A percentile compares a stretch with the other conserved stretches of the same genome.
Evolutionary conservation across 2,888 invertebrate genomes (phyloP).

Genomic region (Lypha dubia): DNA sequence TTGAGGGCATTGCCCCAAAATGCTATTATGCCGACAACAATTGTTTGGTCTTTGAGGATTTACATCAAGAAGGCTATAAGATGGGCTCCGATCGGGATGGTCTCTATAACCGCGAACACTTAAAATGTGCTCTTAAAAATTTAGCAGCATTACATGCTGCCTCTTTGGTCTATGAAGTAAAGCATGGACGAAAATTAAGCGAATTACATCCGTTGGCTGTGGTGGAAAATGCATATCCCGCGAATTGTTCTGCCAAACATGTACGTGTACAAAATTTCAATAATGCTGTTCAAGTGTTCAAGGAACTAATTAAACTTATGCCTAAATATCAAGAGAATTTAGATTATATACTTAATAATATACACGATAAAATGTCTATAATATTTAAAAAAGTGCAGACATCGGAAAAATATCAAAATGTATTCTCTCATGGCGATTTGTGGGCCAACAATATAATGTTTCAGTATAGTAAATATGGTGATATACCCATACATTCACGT

Average conservation of each 20-base stretch:
- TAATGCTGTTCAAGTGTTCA: slow-evolving; percentile 78
- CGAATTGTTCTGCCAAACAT: slow-evolving; percentile 74
- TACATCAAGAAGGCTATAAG: slow-evolving; percentile 79
- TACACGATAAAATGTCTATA: slow-evolving; percentile 75
- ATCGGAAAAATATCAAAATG: slow-evolving; percentile 82
- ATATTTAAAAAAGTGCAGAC: slow-evolving; percentile 80
- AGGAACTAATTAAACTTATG: slow-evolving; percentile 78
- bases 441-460: slow-evolving; percentile 84
- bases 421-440: slow-evolving; percentile 83
- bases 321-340: slow-evolving; percentile 79
- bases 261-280: slow-evolving; percentile 78
- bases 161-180: slow-evolving; percentile 82
- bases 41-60: slow-evolving; percentile 83
- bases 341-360: slow-evolving; percentile 76
- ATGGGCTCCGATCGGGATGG: slow-evolving; percentile 79
- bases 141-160: slow-evolving; percentile 83
- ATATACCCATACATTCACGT: slow-evolving; percentile 85
- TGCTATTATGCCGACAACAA: slow-evolving; percentile 83
- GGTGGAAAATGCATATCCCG: slow-evolving; percentile 82
- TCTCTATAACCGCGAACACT: slow-evolving; percentile 81
- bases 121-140: slow-evolving; percentile 81
- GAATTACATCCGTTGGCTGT: slow-evolving; percentile 78
- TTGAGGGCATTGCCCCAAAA: slow-evolving; percentile 79
- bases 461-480: slow-evolving; percentile 78
- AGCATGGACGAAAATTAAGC: slow-evolving; percentile 73